Evolutionary conservation across 2,888 invertebrate genomes (phyloP).

Genomic region (Nasonia oneida): DNA sequence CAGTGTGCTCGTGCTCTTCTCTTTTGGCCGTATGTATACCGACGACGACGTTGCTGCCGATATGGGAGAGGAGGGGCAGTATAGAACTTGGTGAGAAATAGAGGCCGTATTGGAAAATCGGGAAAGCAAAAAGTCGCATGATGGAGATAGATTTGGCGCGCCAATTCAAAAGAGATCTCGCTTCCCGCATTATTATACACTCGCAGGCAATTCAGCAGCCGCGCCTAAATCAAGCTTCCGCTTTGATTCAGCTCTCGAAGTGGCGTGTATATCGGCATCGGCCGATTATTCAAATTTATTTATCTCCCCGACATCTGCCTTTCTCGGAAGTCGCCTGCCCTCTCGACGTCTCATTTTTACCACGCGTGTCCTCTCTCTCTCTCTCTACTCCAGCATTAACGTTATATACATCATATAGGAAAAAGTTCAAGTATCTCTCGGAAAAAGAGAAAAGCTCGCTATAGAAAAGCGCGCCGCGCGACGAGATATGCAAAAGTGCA

Average conservation of each 20-base stretch:
- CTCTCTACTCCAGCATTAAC: not conserved
- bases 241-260: not conserved
- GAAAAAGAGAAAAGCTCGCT: constrained; percentile 5
- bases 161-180: not conserved
- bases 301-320: not conserved
- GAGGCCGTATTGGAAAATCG: not conserved
- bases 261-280: not conserved
- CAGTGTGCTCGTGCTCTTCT: not conserved
- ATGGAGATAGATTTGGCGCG: too few species aligned
- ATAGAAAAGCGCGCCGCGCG: not conserved
- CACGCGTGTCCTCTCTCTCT: constrained; percentile 11
- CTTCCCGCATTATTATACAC: not conserved
- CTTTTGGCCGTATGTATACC: not conserved
- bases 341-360: constrained; percentile 11
- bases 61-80: not conserved
- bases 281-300: constrained; percentile 19
- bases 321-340: constrained; percentile 9
- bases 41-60: not conserved
- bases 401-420: not conserved
- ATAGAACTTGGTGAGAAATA: not conserved
- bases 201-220: not conserved
- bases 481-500: constrained; percentile 39
- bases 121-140: not conserved
- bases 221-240: not conserved
- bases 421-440: not conserved